Evolutionary conservation across 2,797 vertebrate genomes (phyloP).

Genomic region (Eleutherodactylus coqui): DNA sequence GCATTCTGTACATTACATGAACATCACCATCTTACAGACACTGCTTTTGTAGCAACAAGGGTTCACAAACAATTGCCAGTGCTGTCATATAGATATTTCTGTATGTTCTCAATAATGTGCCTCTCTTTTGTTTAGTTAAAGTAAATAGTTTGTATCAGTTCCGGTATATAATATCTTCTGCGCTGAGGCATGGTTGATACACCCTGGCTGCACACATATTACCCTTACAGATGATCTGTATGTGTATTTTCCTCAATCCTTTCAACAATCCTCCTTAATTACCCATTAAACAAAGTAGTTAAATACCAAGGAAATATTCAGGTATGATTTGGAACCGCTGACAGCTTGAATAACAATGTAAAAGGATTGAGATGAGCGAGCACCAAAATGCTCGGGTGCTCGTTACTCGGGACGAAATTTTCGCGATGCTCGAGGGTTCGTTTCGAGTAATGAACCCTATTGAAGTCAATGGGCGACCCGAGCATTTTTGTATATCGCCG

Average conservation of each 20-base stretch:
- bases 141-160: conserved; percentile 38
- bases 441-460: too few species aligned
- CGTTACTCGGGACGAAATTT: too few species aligned
- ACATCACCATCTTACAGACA: neutral
- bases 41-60: neutral
- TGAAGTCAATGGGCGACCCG: too few species aligned
- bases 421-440: too few species aligned
- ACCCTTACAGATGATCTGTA: conserved; percentile 14
- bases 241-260: conserved; percentile 38
- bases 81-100: neutral
- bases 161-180: conserved; percentile 2
- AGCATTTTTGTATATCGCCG: too few species aligned
- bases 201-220: neutral
- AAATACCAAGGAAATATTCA: conserved; percentile 44
- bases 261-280: conserved; percentile 53
- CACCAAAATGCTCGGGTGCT: too few species aligned
- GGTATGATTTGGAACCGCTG: conserved; percentile 43
- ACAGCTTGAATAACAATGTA: conserved; percentile 42
- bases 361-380: too few species aligned
- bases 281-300: conserved; percentile 51
- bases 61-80: neutral
- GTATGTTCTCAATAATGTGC: neutral
- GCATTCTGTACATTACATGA: too few species aligned
- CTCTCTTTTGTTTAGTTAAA: neutral
- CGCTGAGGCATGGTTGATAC: conserved; percentile 16